These are phyloP conservation scores for Sycophila sp. DNA, from an alignment of 1,140 invertebrate genomes.

Conservation along the genomic window DNA sequence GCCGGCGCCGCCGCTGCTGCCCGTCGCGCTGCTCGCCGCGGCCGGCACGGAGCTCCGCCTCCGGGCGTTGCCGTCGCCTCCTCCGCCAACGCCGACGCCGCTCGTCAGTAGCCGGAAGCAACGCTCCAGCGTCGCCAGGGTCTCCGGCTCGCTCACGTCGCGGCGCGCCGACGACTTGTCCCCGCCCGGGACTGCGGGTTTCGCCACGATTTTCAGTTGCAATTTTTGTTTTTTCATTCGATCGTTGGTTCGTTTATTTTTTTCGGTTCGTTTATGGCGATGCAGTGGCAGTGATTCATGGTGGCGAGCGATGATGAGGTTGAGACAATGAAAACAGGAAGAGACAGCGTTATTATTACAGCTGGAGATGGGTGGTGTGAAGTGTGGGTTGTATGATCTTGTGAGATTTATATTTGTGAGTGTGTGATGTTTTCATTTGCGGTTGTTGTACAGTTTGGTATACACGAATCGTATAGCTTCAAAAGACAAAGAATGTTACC, in stretches of 20 bases:
- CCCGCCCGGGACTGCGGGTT: constrained; percentile 71
- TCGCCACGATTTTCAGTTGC: not conserved
- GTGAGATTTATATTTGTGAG: too few relatives aligned
- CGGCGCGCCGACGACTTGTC: constrained; percentile 77
- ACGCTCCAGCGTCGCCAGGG: constrained; percentile 75
- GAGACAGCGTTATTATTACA: not conserved
- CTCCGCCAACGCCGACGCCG: constrained; percentile 40
- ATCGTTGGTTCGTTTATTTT: not conserved
- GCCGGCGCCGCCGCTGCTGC: constrained; percentile 33
- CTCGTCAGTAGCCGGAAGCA: constrained; percentile 76
- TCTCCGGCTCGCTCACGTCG: constrained; percentile 74
- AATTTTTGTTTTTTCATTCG: not conserved
- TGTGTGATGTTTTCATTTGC: not conserved
- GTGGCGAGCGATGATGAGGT: not conserved
- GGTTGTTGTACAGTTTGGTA: too few relatives aligned
- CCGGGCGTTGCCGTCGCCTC: constrained; percentile 58
- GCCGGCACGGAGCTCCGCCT: constrained; percentile 67
- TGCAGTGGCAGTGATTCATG: not conserved
- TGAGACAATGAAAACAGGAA: not conserved
- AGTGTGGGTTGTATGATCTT: too few relatives aligned
- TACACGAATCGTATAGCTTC: not conserved
- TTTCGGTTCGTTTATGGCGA: not conserved
- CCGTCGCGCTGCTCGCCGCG: constrained; percentile 42
- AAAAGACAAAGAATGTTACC: not conserved
- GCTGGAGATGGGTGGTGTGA: too few relatives aligned